Evolutionary conservation across 2,113 vertebrate species (phyloP).

Genomic region (rat (Rattus norvegicus)): DNA sequence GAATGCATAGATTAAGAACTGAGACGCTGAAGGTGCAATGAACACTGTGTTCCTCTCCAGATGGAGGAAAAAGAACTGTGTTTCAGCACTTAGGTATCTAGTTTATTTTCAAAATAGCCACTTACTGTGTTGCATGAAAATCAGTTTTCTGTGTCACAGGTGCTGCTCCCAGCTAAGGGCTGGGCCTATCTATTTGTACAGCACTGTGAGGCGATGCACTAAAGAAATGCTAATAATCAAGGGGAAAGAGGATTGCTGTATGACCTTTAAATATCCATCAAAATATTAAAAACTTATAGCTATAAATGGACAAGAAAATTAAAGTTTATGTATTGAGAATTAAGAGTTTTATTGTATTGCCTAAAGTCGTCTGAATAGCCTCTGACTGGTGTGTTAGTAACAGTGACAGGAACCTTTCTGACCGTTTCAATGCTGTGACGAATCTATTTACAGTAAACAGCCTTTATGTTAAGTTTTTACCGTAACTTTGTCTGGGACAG

Average conservation of each 20-base stretch:
- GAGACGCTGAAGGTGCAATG: not conserved
- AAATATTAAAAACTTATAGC: slow-evolving; percentile 17
- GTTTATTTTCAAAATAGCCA: slow-evolving; percentile 12
- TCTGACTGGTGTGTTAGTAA: not conserved
- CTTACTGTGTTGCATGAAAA: not conserved
- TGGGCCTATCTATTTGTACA: not conserved
- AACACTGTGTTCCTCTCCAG: not conserved
- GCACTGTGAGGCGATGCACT: not conserved
- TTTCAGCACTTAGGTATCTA: not conserved
- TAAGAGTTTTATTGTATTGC: not conserved
- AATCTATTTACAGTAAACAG: not conserved
- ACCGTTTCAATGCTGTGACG: not conserved
- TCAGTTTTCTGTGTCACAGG: not conserved
- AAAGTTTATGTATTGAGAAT: not conserved
- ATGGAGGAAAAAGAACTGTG: not conserved
- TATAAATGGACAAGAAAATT: slow-evolving; percentile 20
- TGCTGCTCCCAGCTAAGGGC: not conserved
- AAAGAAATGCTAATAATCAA: slow-evolving; percentile 4
- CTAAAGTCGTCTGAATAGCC: not conserved
- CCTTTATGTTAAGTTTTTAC: not conserved
- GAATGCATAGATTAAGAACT: not conserved
- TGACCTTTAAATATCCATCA: not conserved
- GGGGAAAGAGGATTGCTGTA: not conserved
- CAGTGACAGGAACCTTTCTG: not conserved
- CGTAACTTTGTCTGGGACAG: not conserved